phyloP scores from a whole-genome alignment of 2,797 vertebrate genomes.

The Gadopsis bispinosus region DNA sequence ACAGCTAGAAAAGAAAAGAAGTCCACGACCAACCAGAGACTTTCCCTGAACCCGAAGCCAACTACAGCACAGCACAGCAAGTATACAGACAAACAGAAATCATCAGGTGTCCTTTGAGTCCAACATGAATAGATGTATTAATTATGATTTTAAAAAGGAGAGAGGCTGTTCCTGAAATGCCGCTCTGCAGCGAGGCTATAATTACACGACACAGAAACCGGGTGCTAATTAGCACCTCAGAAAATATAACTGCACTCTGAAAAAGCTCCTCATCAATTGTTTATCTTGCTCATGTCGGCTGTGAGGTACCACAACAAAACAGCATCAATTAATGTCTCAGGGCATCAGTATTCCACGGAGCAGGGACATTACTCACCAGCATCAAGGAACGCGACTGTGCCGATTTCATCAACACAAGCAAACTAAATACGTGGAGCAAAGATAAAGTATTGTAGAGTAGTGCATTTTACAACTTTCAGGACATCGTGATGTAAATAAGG shows the following conservation, averaged over 20 bases:
- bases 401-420: too few relatives aligned
- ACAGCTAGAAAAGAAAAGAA: neutral
- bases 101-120: constrained; percentile 37
- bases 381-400: neutral
- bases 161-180: constrained; percentile 38
- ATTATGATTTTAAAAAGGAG: constrained; percentile 46
- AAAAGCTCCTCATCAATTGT: constrained; percentile 55
- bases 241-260: constrained; percentile 43
- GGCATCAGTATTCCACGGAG: neutral
- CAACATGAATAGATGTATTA: constrained; percentile 43
- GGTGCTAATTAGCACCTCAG: constrained; percentile 62
- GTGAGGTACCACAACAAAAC: constrained; percentile 39
- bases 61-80: neutral
- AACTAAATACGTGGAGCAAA: neutral
- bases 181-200: constrained; percentile 47
- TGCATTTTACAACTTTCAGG: too few relatives aligned
- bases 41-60: neutral
- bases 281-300: constrained; percentile 37
- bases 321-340: constrained; percentile 15
- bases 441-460: neutral
- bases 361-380: neutral
- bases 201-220: constrained; percentile 40
- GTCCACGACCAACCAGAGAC: neutral
- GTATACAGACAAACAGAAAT: constrained; percentile 4
- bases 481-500: too few relatives aligned